A percentile compares a stretch with the other conserved stretches of the same genome.
These are phyloP conservation scores for Cladorhizidae sp. DNA, from an alignment of 37 sponge, comb jelly and placozoan species.

Conservation along the genomic window DNA sequence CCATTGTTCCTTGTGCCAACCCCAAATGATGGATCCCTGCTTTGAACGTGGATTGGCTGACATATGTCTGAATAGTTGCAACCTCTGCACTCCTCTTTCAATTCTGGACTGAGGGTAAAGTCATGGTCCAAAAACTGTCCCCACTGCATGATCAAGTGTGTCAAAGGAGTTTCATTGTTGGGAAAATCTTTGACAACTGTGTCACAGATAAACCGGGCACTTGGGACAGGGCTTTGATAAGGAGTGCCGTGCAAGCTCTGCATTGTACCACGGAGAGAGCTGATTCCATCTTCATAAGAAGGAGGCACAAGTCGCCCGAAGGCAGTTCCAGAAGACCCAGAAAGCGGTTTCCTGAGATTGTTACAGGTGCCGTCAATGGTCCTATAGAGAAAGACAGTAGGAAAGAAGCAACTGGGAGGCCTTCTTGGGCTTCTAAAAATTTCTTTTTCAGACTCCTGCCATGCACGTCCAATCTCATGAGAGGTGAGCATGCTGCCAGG, in stretches of 20 bases:
- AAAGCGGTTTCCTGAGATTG: slow-evolving; percentile 62
- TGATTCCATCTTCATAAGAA: too few relatives aligned
- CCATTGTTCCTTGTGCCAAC: slow-evolving; percentile 33
- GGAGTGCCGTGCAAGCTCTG: slow-evolving; percentile 43
- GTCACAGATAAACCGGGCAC: slow-evolving; percentile 48
- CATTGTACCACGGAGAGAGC: slow-evolving; percentile 28
- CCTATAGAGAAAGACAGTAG: slow-evolving; percentile 19
- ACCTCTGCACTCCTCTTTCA: slow-evolving; percentile 45
- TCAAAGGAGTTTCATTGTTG: slow-evolving; percentile 41
- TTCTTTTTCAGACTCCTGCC: slow-evolving; percentile 35
- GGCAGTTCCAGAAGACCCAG: slow-evolving; percentile 63
- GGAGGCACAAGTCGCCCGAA: too few relatives aligned
- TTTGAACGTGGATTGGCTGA: slow-evolving; percentile 43
- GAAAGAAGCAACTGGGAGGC: slow-evolving; percentile 8
- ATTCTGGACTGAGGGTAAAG: slow-evolving; percentile 42
- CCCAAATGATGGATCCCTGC: slow-evolving; percentile 41
- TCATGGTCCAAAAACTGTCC: slow-evolving; percentile 97
- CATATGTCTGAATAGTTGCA: slow-evolving; percentile 49
- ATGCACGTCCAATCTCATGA: slow-evolving; percentile 35
- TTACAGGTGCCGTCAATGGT: slow-evolving; percentile 87
- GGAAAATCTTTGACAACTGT: slow-evolving; percentile 9
- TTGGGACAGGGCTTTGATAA: slow-evolving; percentile 68
- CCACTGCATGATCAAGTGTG: slow-evolving; percentile 94
- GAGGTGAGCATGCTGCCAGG: too few relatives aligned
- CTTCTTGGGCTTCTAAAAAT: not conserved